Percentiles rank a stretch among this genome's conserved stretches.
These are phyloP conservation scores for Atopsyche davidsoni DNA, from an alignment of 1,140 invertebrate genomes.

Conservation along the genomic window DNA sequence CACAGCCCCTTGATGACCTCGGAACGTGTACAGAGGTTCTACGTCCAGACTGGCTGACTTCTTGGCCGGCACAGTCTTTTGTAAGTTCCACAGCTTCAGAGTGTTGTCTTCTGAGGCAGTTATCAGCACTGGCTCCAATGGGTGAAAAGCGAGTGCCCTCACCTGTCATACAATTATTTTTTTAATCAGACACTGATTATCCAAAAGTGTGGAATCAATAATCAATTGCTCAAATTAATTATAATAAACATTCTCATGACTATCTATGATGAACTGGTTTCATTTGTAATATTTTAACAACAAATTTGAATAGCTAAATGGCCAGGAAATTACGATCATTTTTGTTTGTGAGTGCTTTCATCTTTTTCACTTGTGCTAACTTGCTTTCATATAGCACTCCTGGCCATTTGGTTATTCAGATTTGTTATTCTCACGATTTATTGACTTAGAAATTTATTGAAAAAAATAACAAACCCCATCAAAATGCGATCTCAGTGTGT, in stretches of 20 bases:
- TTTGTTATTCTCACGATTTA: too few relatives aligned
- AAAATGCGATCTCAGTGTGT: slow-evolving; percentile 95
- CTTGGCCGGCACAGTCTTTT: slow-evolving; percentile 95
- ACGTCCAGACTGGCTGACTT: slow-evolving; percentile 96
- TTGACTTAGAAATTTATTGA: background rate
- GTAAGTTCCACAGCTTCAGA: slow-evolving; percentile 97
- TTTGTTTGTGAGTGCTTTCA: too few relatives aligned
- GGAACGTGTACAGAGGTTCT: slow-evolving; percentile 97
- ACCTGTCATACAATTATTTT: too few relatives aligned
- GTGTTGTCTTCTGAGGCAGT: slow-evolving; percentile 99
- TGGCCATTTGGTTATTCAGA: too few relatives aligned
- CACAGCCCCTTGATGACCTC: slow-evolving; percentile 88
- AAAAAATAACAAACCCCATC: slow-evolving; percentile 62
- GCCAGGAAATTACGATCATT: too few relatives aligned
- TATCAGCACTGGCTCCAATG: slow-evolving; percentile 91
- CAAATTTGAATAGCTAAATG: too few relatives aligned
- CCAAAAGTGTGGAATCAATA: background rate
- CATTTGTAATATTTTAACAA: too few relatives aligned
- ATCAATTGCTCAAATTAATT: background rate
- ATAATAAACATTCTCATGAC: too few relatives aligned
- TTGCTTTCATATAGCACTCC: too few relatives aligned
- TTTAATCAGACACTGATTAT: too few relatives aligned
- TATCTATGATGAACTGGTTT: too few relatives aligned
- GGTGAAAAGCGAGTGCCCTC: slow-evolving; percentile 94
- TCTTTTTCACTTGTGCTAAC: too few relatives aligned